These are phyloP conservation scores for Apis florea DNA, from an alignment of 1,140 invertebrate species.

Conservation along the genomic window DNA sequence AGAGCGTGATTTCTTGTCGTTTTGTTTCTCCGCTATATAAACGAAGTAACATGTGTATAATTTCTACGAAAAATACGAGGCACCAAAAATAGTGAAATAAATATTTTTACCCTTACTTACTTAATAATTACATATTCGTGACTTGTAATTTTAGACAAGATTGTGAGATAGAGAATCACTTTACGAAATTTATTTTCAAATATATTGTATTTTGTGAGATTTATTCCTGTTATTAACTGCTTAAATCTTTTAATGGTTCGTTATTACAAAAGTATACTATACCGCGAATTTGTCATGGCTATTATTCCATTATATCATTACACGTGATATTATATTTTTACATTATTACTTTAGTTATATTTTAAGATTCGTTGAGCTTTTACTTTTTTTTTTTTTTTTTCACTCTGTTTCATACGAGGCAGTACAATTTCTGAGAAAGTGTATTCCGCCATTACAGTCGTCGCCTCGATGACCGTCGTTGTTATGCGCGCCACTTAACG, in stretches of 20 bases:
- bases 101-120: too few relatives aligned
- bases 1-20: slow-evolving; percentile 11
- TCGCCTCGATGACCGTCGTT: slow-evolving; percentile 25
- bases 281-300: too few relatives aligned
- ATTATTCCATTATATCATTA: too few relatives aligned
- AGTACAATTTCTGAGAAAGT: neutral
- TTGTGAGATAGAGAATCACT: too few relatives aligned
- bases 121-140: too few relatives aligned
- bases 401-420: neutral
- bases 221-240: too few relatives aligned
- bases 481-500: slow-evolving; percentile 7
- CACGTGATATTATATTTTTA: too few relatives aligned
- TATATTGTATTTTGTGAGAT: too few relatives aligned
- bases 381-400: neutral
- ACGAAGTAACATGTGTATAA: neutral
- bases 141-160: too few relatives aligned
- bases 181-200: too few relatives aligned
- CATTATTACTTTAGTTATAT: neutral
- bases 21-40: neutral
- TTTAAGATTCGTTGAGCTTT: neutral
- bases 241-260: too few relatives aligned
- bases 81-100: neutral
- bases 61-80: neutral
- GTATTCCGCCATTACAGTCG: neutral
- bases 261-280: too few relatives aligned